Conservation (phyloP, 2,888 invertebrate genomes). For the Thumatha senex region DNA sequence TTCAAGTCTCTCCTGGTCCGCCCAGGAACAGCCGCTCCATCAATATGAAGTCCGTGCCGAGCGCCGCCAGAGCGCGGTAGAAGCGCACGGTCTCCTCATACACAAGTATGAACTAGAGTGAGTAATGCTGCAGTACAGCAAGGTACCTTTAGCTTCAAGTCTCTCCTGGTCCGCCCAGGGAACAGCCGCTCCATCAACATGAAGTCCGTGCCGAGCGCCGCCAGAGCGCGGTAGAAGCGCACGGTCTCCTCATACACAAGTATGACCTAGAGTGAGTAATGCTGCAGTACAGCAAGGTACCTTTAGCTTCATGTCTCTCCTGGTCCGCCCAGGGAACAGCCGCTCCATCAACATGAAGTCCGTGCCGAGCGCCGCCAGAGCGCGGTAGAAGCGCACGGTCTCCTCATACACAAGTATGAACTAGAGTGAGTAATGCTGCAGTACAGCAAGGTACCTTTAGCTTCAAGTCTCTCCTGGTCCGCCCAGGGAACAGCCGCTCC, state of each 20-base stretch:
- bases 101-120: no score
- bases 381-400: background rate
- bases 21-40: constrained; percentile 93
- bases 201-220: background rate
- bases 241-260: background rate
- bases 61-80: constrained; percentile 84
- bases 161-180: background rate
- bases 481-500: background rate
- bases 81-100: background rate
- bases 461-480: background rate
- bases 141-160: background rate
- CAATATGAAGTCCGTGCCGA: constrained; percentile 96
- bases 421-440: no score
- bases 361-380: background rate
- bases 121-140: no score
- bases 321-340: background rate
- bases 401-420: background rate
- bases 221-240: background rate
- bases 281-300: no score
- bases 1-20: constrained; percentile 93
- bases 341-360: background rate
- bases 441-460: background rate
- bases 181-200: background rate
- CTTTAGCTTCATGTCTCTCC: background rate
- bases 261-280: no score